Base-by-base conservation (phyloP, 2,797 vertebrate species). In the Urosaurus nigricauda region DNA sequence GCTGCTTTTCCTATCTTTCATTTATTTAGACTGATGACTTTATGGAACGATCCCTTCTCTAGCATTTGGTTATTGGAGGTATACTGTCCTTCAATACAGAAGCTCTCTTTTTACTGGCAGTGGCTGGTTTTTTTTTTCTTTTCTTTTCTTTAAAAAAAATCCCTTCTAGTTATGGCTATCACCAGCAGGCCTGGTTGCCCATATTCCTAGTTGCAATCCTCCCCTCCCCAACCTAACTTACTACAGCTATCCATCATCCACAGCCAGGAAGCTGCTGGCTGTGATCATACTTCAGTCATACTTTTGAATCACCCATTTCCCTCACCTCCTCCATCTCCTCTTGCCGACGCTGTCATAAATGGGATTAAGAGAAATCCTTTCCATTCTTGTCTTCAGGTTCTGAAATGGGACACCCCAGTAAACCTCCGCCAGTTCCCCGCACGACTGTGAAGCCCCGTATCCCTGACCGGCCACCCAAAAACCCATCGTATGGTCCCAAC, bases 401-500 rank as follows among this genome's bases (percentile, higher is more conserved):
- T 0, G 26, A 86, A 68, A 21, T 9, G 0, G 65, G 63, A 5
- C 58, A 43, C 2, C 90, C 89, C 56, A 91, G 47, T 6, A 82
- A 83, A 37, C 78, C 79, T 3, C 73, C 89, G 0, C 37, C 63
- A 1, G 43, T 81, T 0, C 91, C 91, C 21, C 87, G 79, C 0
- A 88, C 84, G 0, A 90, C 89, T 13, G n/a, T 29, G 1, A 77
- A 70, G 43, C 87, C 89, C 17, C 78, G 53, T 5, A 56, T 60
- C 19, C 56, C 87, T 2, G 70, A 85, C 2, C 68, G 40, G 74
- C 89, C 89, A 1, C 90, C 97, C 79, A 92, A 95, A 87, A 94
- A 95, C 14, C 95, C 96, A 8, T 95, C 96, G 9, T 95, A 97
- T 0, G 97, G 98, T 12, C 98, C 98, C 2, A 97, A 98, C 92